Evolutionary conservation across 2,113 vertebrate genomes (phyloP).

Genomic region (Vicugna pacos): DNA sequence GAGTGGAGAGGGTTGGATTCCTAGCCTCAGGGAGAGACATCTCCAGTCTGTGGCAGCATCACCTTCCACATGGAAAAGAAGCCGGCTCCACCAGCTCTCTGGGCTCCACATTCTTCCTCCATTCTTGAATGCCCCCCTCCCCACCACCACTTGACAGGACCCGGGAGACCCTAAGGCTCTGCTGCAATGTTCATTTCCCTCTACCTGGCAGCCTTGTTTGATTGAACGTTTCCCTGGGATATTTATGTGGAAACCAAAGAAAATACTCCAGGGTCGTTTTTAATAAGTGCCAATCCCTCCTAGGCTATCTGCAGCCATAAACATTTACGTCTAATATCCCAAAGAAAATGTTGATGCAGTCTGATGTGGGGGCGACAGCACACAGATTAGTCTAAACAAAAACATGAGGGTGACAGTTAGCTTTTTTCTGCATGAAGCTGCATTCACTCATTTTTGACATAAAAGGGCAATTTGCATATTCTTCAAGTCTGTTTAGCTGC

Average conservation of each 20-base stretch:
- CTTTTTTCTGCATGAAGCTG: slow-evolving; percentile 80
- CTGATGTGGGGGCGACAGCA: slow-evolving; percentile 76
- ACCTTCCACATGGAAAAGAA: neutral
- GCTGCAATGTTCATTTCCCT: slow-evolving; percentile 31
- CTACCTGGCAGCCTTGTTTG: slow-evolving; percentile 60
- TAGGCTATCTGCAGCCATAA: slow-evolving; percentile 72
- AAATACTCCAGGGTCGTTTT: slow-evolving; percentile 70
- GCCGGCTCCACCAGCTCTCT: neutral
- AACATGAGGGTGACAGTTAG: slow-evolving; percentile 79
- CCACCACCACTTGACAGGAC: neutral
- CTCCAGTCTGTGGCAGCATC: neutral
- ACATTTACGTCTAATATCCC: slow-evolving; percentile 77
- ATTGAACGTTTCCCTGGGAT: slow-evolving; percentile 58
- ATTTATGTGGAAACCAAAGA: slow-evolving; percentile 78
- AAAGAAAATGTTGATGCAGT: slow-evolving; percentile 71
- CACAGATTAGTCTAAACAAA: slow-evolving; percentile 85
- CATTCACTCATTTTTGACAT: slow-evolving; percentile 85
- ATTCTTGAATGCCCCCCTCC: neutral
- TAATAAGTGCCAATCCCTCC: slow-evolving; percentile 77
- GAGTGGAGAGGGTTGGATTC: neutral
- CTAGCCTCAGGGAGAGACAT: neutral
- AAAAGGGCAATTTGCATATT: slow-evolving; percentile 82
- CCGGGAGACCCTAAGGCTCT: neutral
- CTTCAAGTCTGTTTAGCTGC: slow-evolving; percentile 83
- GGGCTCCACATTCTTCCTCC: neutral